phyloP scores from a whole-genome alignment of 1,140 invertebrate species.

The Calycopis cecrops region DNA sequence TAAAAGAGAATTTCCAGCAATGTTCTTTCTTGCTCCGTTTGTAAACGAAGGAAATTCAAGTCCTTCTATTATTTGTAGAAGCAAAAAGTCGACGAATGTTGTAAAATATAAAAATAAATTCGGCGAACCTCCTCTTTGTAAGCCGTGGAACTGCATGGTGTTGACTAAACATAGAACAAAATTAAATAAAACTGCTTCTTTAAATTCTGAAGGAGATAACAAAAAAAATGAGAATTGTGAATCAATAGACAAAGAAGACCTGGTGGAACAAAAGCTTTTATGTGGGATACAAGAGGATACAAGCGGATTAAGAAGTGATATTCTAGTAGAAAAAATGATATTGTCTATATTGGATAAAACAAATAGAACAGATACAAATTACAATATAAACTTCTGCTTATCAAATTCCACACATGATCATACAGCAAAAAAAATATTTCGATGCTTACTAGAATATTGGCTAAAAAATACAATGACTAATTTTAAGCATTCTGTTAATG shows the following conservation, averaged over 20 bases:
- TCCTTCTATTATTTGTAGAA: constrained; percentile 38
- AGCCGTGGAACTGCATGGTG: constrained; percentile 43
- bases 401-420: constrained; percentile 28
- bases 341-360: constrained; percentile 36
- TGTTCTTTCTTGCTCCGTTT: constrained; percentile 28
- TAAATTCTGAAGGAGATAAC: background rate
- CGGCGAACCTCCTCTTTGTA: constrained; percentile 43
- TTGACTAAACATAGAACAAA: constrained; percentile 35
- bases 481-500: constrained; percentile 31
- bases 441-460: constrained; percentile 54
- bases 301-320: constrained; percentile 30
- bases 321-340: constrained; percentile 48
- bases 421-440: constrained; percentile 49
- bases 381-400: constrained; percentile 37
- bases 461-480: constrained; percentile 35
- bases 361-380: constrained; percentile 17
- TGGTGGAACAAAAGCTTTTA: constrained; percentile 23
- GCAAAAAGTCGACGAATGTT: constrained; percentile 56
- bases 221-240: constrained; percentile 7
- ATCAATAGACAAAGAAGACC: constrained; percentile 21
- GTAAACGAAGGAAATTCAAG: constrained; percentile 15
- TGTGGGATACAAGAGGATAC: too few relatives aligned
- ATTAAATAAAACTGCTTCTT: constrained; percentile 10
- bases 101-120: constrained; percentile 50
- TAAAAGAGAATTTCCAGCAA: constrained; percentile 14